Conservation (phyloP, 2,888 invertebrate genomes). For the Rhingia campestris region DNA sequence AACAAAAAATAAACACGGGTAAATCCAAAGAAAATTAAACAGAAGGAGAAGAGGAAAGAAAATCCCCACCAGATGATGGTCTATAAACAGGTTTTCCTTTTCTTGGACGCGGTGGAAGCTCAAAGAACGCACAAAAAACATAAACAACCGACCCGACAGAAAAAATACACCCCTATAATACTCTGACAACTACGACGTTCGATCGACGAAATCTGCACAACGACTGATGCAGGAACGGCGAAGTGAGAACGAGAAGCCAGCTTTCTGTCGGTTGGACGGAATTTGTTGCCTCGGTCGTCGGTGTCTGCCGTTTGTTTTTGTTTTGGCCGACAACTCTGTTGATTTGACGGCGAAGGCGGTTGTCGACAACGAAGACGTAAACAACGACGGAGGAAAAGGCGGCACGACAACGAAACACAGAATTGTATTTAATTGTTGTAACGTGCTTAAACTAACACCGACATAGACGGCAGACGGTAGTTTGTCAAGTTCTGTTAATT, state of each 20-base stretch:
- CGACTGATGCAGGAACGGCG: slow-evolving; percentile 38
- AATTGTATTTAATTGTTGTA: no score
- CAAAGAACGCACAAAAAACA: background rate
- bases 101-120: slow-evolving; percentile 1
- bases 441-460: no score
- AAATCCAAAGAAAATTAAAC: background rate
- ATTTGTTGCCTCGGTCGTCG: no score
- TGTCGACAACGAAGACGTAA: no score
- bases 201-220: slow-evolving; percentile 43
- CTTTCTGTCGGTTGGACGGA: background rate
- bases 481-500: no score
- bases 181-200: slow-evolving; percentile 25
- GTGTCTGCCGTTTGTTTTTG: no score
- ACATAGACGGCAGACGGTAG: no score
- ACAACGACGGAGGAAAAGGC: no score
- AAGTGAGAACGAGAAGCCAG: background rate
- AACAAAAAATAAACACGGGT: no score
- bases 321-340: no score
- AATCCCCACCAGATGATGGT: slow-evolving; percentile 11
- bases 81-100: slow-evolving; percentile 4
- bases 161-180: background rate
- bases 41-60: slow-evolving; percentile 6
- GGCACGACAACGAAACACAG: no score
- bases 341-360: no score
- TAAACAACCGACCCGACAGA: background rate